Conservation (phyloP, 35 echinoderm and acorn worm genomes). For the Anneissia japonica region DNA sequence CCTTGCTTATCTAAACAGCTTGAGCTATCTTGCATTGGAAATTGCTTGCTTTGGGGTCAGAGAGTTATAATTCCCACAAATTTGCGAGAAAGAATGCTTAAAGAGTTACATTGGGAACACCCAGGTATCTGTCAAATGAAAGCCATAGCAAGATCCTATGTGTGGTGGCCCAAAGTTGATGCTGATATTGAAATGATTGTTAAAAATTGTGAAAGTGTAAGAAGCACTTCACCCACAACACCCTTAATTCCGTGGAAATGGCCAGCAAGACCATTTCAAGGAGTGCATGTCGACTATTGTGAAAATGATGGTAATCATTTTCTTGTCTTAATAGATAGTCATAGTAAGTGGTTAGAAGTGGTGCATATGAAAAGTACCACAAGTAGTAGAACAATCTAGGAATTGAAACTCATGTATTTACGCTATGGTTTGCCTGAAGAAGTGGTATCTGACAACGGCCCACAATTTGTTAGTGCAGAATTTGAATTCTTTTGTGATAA, state of each 20-base stretch:
- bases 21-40: not conserved
- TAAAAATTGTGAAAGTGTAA: conserved; percentile 7
- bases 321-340: conserved; percentile 18
- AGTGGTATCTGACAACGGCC: not conserved
- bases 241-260: conserved; percentile 27
- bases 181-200: conserved; percentile 28
- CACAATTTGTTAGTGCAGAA: not conserved
- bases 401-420: not conserved
- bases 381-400: not conserved
- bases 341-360: conserved; percentile 24
- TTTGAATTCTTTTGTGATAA: not conserved
- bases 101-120: conserved; percentile 52
- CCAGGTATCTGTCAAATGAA: conserved; percentile 37
- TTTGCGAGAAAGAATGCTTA: conserved; percentile 17
- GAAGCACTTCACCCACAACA: conserved; percentile 10
- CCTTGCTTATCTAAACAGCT: not conserved
- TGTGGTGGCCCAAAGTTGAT: conserved; percentile 29
- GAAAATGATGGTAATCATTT: conserved; percentile 17
- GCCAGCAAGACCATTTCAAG: conserved; percentile 35
- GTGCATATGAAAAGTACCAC: conserved; percentile 9
- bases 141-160: conserved; percentile 16
- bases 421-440: not conserved
- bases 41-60: not conserved
- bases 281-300: conserved; percentile 29
- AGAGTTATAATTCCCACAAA: conserved; percentile 1